Percentiles rank a stretch among this genome's conserved stretches.
These are phyloP conservation scores for Carduelis carduelis DNA, from an alignment of 2,797 vertebrate genomes.

Conservation along the genomic window DNA sequence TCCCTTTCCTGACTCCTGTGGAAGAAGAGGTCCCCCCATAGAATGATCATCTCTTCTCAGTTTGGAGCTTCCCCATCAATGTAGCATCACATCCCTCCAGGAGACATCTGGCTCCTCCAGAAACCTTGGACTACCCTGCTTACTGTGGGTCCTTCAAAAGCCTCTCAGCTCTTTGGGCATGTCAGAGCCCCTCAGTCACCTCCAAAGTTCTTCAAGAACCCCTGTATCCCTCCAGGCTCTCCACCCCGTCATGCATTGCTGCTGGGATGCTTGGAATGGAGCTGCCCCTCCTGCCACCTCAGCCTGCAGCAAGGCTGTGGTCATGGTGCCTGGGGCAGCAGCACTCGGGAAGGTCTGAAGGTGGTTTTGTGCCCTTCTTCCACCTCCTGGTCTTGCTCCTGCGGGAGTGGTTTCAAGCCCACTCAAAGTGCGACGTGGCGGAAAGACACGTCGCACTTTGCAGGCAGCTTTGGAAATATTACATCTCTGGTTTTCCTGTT, in stretches of 20 bases:
- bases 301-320: not conserved
- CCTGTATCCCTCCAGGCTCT: not conserved
- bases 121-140: not conserved
- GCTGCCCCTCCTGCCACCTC: not conserved
- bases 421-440: no score
- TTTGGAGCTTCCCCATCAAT: not conserved
- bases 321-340: accelerated
- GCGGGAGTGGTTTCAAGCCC: not conserved
- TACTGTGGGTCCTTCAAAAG: not conserved
- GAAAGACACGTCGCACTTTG: not conserved
- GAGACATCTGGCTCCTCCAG: not conserved
- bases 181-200: not conserved
- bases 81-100: not conserved
- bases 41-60: not conserved
- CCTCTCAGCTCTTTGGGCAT: not conserved
- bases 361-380: not conserved
- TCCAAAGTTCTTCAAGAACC: not conserved
- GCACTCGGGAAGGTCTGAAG: not conserved
- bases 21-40: not conserved
- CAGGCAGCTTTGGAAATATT: not conserved
- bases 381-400: not conserved
- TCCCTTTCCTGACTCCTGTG: not conserved
- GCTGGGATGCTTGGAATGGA: not conserved
- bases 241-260: not conserved
- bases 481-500: slow-evolving; percentile 42